Percentiles rank a stretch among this genome's conserved stretches.
Conservation (phyloP, 2,888 invertebrate genomes). For the Endotricha flammealis region DNA sequence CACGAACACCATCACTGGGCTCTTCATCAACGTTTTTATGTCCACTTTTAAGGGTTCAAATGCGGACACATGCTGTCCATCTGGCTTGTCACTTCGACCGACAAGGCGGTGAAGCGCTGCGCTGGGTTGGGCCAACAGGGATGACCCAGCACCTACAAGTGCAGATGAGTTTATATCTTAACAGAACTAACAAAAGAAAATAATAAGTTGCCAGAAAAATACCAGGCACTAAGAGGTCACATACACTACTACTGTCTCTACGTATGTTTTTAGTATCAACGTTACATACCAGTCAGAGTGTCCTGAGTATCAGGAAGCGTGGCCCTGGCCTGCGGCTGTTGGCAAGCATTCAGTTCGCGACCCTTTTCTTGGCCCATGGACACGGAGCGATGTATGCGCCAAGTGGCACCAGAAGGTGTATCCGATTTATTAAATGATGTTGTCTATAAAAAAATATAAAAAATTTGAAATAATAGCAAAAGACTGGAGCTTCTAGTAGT, state of each 20-base stretch:
- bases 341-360: conserved; percentile 50
- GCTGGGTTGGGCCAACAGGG: conserved; percentile 93
- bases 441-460: too few species aligned
- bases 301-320: conserved; percentile 41
- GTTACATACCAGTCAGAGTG: conserved; percentile 77
- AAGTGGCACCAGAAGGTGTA: background rate
- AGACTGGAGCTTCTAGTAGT: too few species aligned
- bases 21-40: conserved; percentile 80
- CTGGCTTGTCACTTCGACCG: conserved; percentile 44
- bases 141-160: conserved; percentile 84
- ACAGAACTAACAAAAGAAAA: too few species aligned
- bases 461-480: too few species aligned
- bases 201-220: too few species aligned
- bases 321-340: conserved; percentile 63
- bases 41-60: conserved; percentile 63
- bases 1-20: conserved; percentile 93
- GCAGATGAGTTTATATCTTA: too few species aligned
- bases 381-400: conserved; percentile 88
- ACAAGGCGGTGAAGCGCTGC: conserved; percentile 90
- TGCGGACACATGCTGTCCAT: conserved; percentile 48
- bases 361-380: conserved; percentile 88
- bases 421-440: background rate
- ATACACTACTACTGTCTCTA: too few species aligned
- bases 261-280: too few species aligned
- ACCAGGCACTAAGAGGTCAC: too few species aligned